Base-by-base conservation (phyloP, 2,888 invertebrate species). In the Cinara cedri region DNA sequence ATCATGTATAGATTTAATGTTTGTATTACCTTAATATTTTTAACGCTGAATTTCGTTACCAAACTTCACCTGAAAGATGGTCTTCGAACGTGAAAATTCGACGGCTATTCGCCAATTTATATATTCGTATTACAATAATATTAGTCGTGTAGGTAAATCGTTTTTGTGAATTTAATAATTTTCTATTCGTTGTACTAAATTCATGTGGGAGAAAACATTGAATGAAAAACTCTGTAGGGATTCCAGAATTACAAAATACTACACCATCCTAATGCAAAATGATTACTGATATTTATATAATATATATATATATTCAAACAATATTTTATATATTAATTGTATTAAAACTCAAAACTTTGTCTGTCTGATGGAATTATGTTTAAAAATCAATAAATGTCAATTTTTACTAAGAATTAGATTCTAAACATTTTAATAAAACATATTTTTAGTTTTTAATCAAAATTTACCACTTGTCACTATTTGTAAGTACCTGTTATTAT, bases 121-220 rank as follows among this genome's bases (percentile, higher is more conserved):
- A 51, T 74, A 34, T 62, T n/a, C n/a, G 62, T 74, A n/a, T n/a
- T n/a, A n/a, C n/a, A n/a, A n/a, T n/a, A n/a, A n/a, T n/a, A n/a
- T n/a, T n/a, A n/a, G n/a, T n/a, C n/a, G n/a, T n/a, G n/a, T n/a
- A n/a, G n/a, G n/a, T n/a, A n/a, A n/a, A n/a, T n/a, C 62, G 62
- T 74, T 74, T 74, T 74, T 74, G 34, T 62, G 62, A 51, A 49
- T 2, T 42, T 74, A 42, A 74, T 74, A 34, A 62, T 74, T 74
- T 62, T 74, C 21, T 74, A 62, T 62, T 74, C 6, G 42, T 62
- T 51, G 51, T 62, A 74, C 62, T 74, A 34, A 74, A 62, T 42
- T 72, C 49, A n/a, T n/a, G n/a, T n/a, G n/a, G n/a, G n/a, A n/a
- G n/a, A n/a, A n/a, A n/a, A n/a, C n/a, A n/a, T n/a, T 34, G 10